These are phyloP conservation scores for Rallus crepitans DNA, from an alignment of 2,797 vertebrate genomes.

Conservation along the genomic window DNA sequence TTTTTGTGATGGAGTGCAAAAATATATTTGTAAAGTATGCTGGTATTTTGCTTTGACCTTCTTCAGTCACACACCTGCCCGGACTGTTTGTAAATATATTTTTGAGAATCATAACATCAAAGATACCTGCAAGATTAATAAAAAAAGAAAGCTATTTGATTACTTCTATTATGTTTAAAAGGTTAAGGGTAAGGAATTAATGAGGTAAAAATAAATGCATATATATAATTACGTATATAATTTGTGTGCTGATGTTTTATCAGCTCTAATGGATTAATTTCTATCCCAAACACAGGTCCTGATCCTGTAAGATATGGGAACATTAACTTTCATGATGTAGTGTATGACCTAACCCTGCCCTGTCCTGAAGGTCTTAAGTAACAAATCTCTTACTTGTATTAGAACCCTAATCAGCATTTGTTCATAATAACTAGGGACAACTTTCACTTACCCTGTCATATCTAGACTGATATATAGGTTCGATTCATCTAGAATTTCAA, in stretches of 20 bases:
- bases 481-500: neutral
- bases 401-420: neutral
- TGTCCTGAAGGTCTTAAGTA: neutral
- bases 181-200: constrained; percentile 29
- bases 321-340: neutral
- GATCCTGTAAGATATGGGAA: neutral
- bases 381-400: neutral
- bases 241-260: neutral
- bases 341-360: neutral
- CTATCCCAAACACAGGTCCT: neutral
- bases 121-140: neutral
- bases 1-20: constrained; percentile 58
- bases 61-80: constrained; percentile 68
- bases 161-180: constrained; percentile 59
- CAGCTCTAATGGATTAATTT: neutral
- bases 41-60: constrained; percentile 78
- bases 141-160: neutral
- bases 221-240: neutral
- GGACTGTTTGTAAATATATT: constrained; percentile 56
- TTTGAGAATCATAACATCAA: constrained; percentile 51
- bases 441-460: neutral
- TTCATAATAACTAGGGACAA: neutral
- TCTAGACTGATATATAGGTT: neutral
- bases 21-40: constrained; percentile 71
- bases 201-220: constrained; percentile 27